phyloP scores from a whole-genome alignment of 2,113 vertebrate species.

The Gavia stellata region DNA sequence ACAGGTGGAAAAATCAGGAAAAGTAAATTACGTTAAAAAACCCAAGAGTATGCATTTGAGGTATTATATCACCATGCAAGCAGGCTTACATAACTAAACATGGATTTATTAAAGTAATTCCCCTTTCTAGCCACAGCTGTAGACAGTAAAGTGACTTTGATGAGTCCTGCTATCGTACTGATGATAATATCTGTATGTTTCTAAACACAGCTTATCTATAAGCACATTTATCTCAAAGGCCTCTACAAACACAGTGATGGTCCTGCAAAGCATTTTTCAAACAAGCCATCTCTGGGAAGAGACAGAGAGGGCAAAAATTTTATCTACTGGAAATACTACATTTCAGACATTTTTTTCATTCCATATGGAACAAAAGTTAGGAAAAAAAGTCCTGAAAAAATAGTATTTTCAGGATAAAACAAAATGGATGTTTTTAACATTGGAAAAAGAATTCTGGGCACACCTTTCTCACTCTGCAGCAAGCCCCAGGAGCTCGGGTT shows the following conservation, averaged over 20 bases:
- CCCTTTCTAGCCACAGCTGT: background rate
- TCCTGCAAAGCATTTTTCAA: constrained; percentile 24
- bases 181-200: background rate
- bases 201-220: constrained; percentile 10
- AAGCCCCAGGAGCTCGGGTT: background rate
- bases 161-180: background rate
- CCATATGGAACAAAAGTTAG: background rate
- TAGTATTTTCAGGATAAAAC: background rate
- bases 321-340: constrained; percentile 25
- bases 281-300: background rate
- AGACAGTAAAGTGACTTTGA: background rate
- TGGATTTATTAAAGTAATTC: background rate
- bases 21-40: background rate
- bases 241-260: background rate
- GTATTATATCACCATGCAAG: background rate
- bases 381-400: background rate
- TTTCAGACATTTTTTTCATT: constrained; percentile 41
- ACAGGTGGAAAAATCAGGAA: background rate
- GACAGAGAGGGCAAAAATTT: background rate
- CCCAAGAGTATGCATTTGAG: background rate
- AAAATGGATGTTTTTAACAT: background rate
- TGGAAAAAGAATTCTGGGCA: background rate
- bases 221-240: background rate
- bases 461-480: background rate
- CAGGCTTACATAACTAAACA: background rate